Conservation (phyloP, 2,888 invertebrate genomes). For the Lepidochrysops patricia region DNA sequence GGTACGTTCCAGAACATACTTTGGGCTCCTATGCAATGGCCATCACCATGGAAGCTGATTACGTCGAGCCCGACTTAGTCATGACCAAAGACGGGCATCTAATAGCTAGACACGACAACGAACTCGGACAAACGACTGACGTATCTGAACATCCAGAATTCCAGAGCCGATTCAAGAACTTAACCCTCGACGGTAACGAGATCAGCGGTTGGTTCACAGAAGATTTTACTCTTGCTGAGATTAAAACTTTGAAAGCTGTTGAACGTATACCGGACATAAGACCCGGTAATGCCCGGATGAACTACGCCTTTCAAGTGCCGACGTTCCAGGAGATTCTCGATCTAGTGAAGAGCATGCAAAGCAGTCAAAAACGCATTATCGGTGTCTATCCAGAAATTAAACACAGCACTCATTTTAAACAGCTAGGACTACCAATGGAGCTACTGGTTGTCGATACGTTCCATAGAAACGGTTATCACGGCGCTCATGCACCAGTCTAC, state of each 20-base stretch:
- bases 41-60: constrained; percentile 60
- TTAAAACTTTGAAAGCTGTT: constrained; percentile 51
- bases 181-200: constrained; percentile 43
- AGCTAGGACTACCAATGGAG: constrained; percentile 52
- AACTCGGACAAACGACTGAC: constrained; percentile 52
- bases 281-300: constrained; percentile 56
- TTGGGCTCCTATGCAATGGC: constrained; percentile 60
- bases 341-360: constrained; percentile 50
- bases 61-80: constrained; percentile 60
- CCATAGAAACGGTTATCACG: constrained; percentile 48
- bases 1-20: constrained; percentile 62
- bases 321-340: constrained; percentile 63
- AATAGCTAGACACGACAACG: constrained; percentile 60
- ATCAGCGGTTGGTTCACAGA: constrained; percentile 59
- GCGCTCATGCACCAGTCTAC: constrained; percentile 44
- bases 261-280: constrained; percentile 54
- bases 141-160: constrained; percentile 49
- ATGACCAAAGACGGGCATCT: constrained; percentile 58
- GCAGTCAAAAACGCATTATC: constrained; percentile 42
- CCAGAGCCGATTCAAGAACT: constrained; percentile 44
- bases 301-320: constrained; percentile 44
- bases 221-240: constrained; percentile 59
- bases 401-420: constrained; percentile 52
- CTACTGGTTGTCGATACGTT: constrained; percentile 45
- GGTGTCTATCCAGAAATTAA: constrained; percentile 65